A percentile compares a stretch with the other conserved stretches of the same genome.
Evolutionary conservation across 2,888 invertebrate genomes (phyloP).

Genomic region (Pyrgus malvae): DNA sequence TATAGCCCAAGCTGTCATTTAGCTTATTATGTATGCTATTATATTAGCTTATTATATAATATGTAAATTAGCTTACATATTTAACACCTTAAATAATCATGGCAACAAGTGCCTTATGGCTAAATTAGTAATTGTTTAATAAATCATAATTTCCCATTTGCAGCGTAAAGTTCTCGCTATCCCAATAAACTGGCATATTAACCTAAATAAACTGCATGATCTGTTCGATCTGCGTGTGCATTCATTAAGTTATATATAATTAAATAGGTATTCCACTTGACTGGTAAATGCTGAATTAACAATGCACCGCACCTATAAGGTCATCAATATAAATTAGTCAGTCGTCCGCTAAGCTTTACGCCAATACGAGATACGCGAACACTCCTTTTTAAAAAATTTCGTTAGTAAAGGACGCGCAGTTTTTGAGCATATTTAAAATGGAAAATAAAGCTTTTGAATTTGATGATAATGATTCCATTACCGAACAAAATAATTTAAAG

Average conservation of each 20-base stretch:
- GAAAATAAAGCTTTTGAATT: constrained; percentile 62
- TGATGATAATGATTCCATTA: constrained; percentile 41
- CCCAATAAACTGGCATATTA: neutral
- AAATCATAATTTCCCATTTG: neutral
- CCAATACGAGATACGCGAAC: constrained; percentile 17
- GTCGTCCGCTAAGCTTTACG: constrained; percentile 33
- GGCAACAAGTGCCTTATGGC: no score
- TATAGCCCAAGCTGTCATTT: no score
- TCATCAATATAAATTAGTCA: constrained; percentile 38
- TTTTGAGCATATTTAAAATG: constrained; percentile 45
- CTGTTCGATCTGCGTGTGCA: no score
- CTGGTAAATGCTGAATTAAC: constrained; percentile 47
- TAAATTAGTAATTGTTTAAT: no score
- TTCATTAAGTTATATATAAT: no score
- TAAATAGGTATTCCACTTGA: constrained; percentile 49
- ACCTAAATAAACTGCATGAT: constrained; percentile 12
- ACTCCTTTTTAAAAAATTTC: neutral
- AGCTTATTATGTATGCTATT: no score
- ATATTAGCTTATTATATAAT: no score
- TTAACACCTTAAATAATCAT: no score
- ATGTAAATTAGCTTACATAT: no score
- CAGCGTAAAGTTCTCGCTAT: neutral
- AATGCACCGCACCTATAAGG: constrained; percentile 44
- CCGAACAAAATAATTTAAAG: neutral
- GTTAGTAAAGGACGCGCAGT: neutral